Evolutionary conservation across 2,797 vertebrate species (phyloP).

Genomic region (Pagetopsis macropterus): DNA sequence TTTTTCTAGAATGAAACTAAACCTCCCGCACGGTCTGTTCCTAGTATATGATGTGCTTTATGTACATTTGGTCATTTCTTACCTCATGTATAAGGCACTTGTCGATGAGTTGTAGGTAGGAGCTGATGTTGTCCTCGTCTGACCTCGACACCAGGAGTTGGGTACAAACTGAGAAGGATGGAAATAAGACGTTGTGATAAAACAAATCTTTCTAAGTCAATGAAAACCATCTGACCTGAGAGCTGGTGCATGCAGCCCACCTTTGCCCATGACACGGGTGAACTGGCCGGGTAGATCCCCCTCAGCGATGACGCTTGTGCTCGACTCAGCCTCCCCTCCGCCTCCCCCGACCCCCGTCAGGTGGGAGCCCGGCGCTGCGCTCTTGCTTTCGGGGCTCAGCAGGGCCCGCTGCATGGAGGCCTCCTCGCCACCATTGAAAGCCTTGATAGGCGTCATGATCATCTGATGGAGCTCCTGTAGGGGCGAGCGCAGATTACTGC

Average conservation of each 20-base stretch:
- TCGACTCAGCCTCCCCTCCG: constrained; percentile 89
- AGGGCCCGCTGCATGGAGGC: constrained; percentile 83
- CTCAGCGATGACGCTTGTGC: constrained; percentile 85
- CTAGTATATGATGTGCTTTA: background rate
- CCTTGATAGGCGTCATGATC: constrained; percentile 97
- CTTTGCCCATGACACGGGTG: constrained; percentile 99
- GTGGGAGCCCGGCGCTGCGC: constrained; percentile 82
- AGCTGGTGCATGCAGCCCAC: constrained; percentile 67
- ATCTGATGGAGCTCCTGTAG: constrained; percentile 98
- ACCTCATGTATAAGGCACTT: constrained; percentile 98
- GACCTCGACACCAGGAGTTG: constrained; percentile 97
- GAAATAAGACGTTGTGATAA: background rate
- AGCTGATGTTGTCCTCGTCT: constrained; percentile 98
- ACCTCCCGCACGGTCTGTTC: background rate
- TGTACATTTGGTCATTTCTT: constrained; percentile 11
- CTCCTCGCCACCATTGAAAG: constrained; percentile 83
- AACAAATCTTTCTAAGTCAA: background rate
- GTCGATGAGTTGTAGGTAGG: constrained; percentile 98
- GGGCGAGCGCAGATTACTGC: constrained; percentile 90
- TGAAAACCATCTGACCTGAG: background rate
- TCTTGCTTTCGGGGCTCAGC: constrained; percentile 81
- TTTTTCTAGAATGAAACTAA: background rate
- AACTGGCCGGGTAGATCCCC: constrained; percentile 96
- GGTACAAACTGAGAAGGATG: constrained; percentile 89
- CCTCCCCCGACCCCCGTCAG: constrained; percentile 87